Evolutionary conservation across 2,113 vertebrate genomes (phyloP), one percentile per base, ranked within the genome.

Genomic region (Anolis carolinensis): DNA sequence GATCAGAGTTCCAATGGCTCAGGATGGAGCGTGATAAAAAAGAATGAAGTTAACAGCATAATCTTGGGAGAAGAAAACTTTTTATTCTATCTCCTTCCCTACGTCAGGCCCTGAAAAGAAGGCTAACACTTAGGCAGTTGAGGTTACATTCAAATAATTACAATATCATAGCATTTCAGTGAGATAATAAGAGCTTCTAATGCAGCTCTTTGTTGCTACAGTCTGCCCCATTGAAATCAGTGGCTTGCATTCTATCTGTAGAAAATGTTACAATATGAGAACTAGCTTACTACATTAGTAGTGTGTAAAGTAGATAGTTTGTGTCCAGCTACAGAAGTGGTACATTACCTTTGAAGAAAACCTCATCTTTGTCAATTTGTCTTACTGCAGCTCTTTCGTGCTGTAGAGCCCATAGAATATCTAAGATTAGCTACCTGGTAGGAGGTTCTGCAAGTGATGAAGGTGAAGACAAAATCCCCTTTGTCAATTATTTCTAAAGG

Each of bases 401-500:
- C 86, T 87, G 80, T 85, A 90, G 81, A 67, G 78, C 81, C 81
- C 88, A n/a, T 25, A 32, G n/a, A 52, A 86, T 63, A 72, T 85
- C 88, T 90, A 95, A 91, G 88, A 94, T 93, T 93, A 93, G 84
- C 93, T 94, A 95, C 94, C 95, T 94, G 88, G 90, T 88, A 84
- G 93, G 90, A 96, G 93, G 90, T 96, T 96, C 93, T 96, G 96
- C 97, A 96, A 96, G 96, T 95, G 88, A 85, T 72, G 89, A 92
- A 93, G 68, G 92, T 88, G 84, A 89, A 92, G 93, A 93, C 92
- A 94, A 94, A 93, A 91, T 92, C 90, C 91, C 95, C 95, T 95
- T 95, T 97, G 97, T 97, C 98, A 98, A 98, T 98, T 98, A 99
- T 98, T 97, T 98, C 96, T 97, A 98, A 98, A 99, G 98, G 98